Percentiles rank a stretch among this genome's conserved stretches.
phyloP scores from a whole-genome alignment of 2,888 invertebrate species.

The Hypercompe scribonia region DNA sequence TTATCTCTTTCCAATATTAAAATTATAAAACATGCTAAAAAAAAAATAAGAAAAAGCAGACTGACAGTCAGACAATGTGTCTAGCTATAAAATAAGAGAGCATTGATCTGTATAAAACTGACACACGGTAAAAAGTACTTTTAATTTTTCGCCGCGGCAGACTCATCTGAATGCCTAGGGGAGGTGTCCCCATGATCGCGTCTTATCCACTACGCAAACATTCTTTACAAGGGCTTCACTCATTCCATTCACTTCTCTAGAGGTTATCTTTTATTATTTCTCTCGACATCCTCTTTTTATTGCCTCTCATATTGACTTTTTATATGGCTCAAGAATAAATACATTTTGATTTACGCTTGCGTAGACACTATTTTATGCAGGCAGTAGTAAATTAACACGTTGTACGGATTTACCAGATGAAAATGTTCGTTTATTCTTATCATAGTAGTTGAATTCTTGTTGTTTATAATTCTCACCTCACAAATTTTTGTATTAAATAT shows the following conservation, averaged over 20 bases:
- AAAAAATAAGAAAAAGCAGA: neutral
- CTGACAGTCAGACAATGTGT: slow-evolving; percentile 15
- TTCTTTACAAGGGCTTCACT: slow-evolving; percentile 84
- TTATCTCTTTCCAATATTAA: no score
- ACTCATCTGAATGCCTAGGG: slow-evolving; percentile 66
- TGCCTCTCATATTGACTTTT: slow-evolving; percentile 86
- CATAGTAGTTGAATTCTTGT: neutral
- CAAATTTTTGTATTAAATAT: neutral
- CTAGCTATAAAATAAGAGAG: slow-evolving; percentile 52
- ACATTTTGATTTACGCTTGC: slow-evolving; percentile 85
- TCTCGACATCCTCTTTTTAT: slow-evolving; percentile 81
- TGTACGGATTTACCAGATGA: slow-evolving; percentile 69
- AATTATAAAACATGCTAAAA: neutral
- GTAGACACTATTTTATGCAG: slow-evolving; percentile 76
- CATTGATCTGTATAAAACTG: slow-evolving; percentile 50
- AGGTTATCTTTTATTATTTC: slow-evolving; percentile 86
- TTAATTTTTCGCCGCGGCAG: slow-evolving; percentile 74
- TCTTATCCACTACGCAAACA: slow-evolving; percentile 86
- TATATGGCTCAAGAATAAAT: slow-evolving; percentile 84
- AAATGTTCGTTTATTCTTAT: slow-evolving; percentile 37
- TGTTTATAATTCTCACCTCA: neutral
- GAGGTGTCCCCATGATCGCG: slow-evolving; percentile 82
- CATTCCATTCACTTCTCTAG: slow-evolving; percentile 81
- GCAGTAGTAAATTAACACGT: slow-evolving; percentile 77
- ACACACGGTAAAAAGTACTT: slow-evolving; percentile 71